Conservation (phyloP, 2,113 vertebrate species). For the Sinocyclocheilus anophthalmus region DNA sequence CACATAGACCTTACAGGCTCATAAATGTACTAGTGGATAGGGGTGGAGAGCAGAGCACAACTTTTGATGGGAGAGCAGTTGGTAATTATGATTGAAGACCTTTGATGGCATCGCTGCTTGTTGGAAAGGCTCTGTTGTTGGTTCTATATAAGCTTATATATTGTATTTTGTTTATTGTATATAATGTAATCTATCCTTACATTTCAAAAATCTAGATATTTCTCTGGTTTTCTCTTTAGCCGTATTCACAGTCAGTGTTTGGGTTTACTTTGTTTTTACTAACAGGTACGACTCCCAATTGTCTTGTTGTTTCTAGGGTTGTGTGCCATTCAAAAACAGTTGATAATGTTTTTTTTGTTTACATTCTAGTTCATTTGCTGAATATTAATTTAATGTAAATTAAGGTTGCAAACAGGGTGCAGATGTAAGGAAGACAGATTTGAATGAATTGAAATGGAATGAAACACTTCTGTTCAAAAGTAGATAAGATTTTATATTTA, state of each 20-base stretch:
- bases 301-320: background rate
- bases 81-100: conserved; percentile 31
- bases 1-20: conserved; percentile 21
- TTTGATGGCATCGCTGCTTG: background rate
- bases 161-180: background rate
- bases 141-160: background rate
- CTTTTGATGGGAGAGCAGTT: conserved; percentile 14
- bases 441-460: too few relatives aligned
- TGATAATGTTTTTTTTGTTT: background rate
- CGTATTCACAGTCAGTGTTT: background rate
- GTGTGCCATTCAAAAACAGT: background rate
- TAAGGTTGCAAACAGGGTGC: background rate
- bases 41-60: background rate
- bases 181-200: background rate
- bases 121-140: conserved; percentile 16
- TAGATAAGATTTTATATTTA: too few relatives aligned
- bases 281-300: background rate
- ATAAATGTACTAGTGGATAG: conserved; percentile 32
- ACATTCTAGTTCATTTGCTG: background rate
- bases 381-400: background rate
- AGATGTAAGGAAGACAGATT: background rate
- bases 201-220: background rate
- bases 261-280: background rate
- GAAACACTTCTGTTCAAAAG: too few relatives aligned
- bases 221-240: background rate